Evolutionary conservation across 1,140 invertebrate species (phyloP).

Genomic region (Leptinotarsa texana): DNA sequence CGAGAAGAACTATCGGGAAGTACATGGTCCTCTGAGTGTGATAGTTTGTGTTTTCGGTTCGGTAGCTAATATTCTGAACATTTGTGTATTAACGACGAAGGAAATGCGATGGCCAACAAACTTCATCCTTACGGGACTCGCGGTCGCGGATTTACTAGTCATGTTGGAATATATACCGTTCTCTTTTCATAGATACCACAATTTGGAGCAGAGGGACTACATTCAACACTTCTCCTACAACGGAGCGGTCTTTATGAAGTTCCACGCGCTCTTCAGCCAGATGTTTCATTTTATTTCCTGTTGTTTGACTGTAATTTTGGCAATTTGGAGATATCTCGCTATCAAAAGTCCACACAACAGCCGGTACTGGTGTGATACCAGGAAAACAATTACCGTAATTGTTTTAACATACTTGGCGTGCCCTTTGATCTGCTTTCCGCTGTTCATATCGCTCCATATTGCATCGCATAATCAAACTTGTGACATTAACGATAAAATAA

Average conservation of each 20-base stretch:
- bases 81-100: conserved; percentile 85
- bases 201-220: conserved; percentile 58
- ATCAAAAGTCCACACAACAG: conserved; percentile 80
- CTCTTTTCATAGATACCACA: conserved; percentile 78
- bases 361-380: conserved; percentile 73
- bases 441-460: conserved; percentile 76
- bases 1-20: conserved; percentile 56
- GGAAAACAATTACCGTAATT: conserved; percentile 73
- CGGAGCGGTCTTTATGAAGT: conserved; percentile 81
- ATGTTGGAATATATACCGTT: conserved; percentile 95
- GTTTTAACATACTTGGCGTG: conserved; percentile 79
- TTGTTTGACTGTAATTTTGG: conserved; percentile 88
- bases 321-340: conserved; percentile 93
- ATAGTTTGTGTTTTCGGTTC: conserved; percentile 90
- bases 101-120: conserved; percentile 90
- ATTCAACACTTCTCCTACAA: conserved; percentile 70
- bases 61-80: conserved; percentile 90
- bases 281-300: conserved; percentile 92
- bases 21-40: conserved; percentile 78
- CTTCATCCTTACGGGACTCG: conserved; percentile 82
- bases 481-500: conserved; percentile 56
- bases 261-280: conserved; percentile 82
- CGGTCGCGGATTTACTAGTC: conserved; percentile 88
- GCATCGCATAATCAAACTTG: conserved; percentile 55
- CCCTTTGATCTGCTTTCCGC: conserved; percentile 82